Conservation (phyloP, 2,888 invertebrate species). For the Andrena dorsata region DNA sequence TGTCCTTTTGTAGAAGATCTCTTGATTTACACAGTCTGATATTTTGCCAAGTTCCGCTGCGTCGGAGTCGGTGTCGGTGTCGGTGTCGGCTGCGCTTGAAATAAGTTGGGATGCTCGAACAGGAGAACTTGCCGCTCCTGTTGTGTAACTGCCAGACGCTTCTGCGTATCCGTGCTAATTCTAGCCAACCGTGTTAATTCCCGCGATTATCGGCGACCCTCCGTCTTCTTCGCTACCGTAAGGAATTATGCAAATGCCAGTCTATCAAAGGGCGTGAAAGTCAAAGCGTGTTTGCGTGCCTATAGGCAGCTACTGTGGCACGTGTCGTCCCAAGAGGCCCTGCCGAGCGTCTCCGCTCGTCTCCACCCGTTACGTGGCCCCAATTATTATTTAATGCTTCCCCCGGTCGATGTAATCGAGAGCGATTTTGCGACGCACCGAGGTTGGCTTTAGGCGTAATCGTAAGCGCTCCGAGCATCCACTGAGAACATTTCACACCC, state of each 20-base stretch:
- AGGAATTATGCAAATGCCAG: conserved; percentile 12
- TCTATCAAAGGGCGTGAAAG: background rate
- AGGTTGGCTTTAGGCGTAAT: background rate
- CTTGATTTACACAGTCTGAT: conserved; percentile 40
- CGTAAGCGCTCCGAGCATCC: background rate
- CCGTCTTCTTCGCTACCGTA: background rate
- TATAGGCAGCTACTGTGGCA: background rate
- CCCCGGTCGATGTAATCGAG: conserved; percentile 1
- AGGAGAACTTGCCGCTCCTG: background rate
- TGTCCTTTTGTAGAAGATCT: conserved; percentile 29
- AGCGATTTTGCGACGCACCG: conserved; percentile 8
- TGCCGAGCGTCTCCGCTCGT: background rate
- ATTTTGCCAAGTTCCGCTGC: conserved; percentile 40
- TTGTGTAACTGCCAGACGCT: conserved; percentile 12
- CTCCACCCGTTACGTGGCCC: background rate
- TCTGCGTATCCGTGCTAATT: background rate
- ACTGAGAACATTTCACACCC: too few relatives aligned
- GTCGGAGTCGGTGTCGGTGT: too few relatives aligned
- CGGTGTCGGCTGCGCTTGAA: background rate
- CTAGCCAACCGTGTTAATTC: conserved; percentile 8
- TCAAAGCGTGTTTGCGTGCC: background rate
- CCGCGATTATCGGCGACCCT: background rate
- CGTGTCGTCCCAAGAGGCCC: background rate
- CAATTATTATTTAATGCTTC: conserved; percentile 28
- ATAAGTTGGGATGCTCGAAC: background rate